A percentile compares a stretch with the other conserved stretches of the same genome.
phyloP scores from a whole-genome alignment of 2,797 vertebrate genomes.

The Pelodytes ibericus region DNA sequence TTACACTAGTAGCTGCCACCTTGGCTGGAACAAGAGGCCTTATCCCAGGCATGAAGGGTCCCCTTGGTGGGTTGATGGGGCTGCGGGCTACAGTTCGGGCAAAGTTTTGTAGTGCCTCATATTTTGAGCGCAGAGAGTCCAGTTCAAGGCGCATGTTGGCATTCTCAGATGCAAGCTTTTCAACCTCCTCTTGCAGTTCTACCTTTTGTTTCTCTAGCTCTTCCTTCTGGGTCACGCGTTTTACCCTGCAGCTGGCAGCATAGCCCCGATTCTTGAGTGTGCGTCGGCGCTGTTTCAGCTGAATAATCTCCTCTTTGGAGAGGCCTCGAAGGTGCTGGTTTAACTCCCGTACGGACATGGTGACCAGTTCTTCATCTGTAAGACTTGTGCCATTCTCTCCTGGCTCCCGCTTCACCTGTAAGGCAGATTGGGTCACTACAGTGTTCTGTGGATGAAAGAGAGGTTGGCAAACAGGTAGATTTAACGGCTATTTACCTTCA shows the following conservation, averaged over 20 bases:
- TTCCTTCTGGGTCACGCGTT: constrained; percentile 96
- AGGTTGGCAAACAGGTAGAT: not conserved
- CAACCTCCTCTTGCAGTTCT: constrained; percentile 94
- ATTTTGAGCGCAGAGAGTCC: constrained; percentile 96
- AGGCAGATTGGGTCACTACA: not conserved
- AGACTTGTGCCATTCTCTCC: constrained; percentile 98
- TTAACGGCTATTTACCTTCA: constrained; percentile 82
- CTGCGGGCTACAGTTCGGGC: constrained; percentile 95
- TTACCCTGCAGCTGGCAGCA: constrained; percentile 95
- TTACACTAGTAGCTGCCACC: constrained; percentile 97
- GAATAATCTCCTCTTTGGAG: constrained; percentile 94
- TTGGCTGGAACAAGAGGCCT: constrained; percentile 92
- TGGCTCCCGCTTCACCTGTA: constrained; percentile 96
- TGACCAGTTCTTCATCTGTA: constrained; percentile 97
- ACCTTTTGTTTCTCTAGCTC: constrained; percentile 98
- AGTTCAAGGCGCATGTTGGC: constrained; percentile 98
- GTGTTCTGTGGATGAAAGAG: not conserved
- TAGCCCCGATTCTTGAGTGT: constrained; percentile 98
- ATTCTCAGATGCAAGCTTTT: constrained; percentile 95
- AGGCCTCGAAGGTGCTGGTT: constrained; percentile 97
- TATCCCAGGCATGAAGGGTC: constrained; percentile 84
- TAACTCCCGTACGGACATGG: constrained; percentile 96
- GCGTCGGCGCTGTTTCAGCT: constrained; percentile 95
- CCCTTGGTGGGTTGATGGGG: constrained; percentile 84
- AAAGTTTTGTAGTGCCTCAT: constrained; percentile 97